Percentiles rank a stretch among this genome's conserved stretches.
These are phyloP conservation scores for Athalia circularis DNA, from an alignment of 2,888 invertebrate species.

Conservation along the genomic window DNA sequence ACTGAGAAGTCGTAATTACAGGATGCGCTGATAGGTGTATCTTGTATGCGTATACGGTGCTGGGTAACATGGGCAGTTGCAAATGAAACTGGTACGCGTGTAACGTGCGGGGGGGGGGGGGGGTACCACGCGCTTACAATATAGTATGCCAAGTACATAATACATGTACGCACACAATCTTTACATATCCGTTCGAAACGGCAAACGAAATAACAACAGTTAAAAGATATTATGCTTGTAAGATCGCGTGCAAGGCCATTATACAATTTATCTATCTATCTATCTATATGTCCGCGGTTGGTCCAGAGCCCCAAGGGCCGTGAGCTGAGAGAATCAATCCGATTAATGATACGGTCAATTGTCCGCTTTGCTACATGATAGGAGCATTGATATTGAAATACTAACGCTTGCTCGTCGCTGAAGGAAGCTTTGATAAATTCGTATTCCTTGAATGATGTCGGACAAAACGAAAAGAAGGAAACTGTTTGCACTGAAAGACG, in stretches of 20 bases:
- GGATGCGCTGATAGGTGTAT: slow-evolving; percentile 25
- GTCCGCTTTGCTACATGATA: neutral
- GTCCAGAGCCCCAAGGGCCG: slow-evolving; percentile 20
- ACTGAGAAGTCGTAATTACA: slow-evolving; percentile 34
- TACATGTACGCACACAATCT: slow-evolving; percentile 7
- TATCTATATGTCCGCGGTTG: slow-evolving; percentile 7
- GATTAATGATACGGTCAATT: slow-evolving; percentile 25
- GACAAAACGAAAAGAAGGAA: slow-evolving; percentile 55
- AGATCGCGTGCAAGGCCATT: slow-evolving; percentile 27
- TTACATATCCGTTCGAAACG: slow-evolving; percentile 13
- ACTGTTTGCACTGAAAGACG: slow-evolving; percentile 65
- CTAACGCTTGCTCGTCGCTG: neutral
- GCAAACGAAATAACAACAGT: slow-evolving; percentile 28
- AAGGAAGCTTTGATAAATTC: neutral
- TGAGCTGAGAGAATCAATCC: slow-evolving; percentile 20
- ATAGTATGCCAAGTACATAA: neutral
- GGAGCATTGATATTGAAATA: neutral
- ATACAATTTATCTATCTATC: slow-evolving; percentile 24
- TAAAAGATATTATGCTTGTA: slow-evolving; percentile 22
- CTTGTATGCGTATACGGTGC: neutral
- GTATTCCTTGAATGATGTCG: neutral
- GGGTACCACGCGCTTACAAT: neutral
- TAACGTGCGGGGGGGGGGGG: neutral
- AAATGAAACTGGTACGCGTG: neutral
- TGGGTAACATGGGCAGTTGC: too few relatives aligned